Evolutionary conservation across 2,888 invertebrate genomes (phyloP).

Genomic region (Eristalis intricaria): DNA sequence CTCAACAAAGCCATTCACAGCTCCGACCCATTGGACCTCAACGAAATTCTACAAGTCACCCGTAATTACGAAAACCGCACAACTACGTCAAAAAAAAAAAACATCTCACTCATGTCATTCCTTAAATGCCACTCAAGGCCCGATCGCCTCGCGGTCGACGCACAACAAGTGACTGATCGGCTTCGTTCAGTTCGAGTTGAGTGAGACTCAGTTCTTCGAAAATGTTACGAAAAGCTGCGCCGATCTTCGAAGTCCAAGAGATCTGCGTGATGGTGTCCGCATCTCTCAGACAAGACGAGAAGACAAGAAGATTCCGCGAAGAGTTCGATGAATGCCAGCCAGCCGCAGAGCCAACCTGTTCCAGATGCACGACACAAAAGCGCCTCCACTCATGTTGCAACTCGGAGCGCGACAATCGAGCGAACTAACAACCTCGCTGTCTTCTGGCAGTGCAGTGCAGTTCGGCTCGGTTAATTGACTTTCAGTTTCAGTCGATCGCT

Average conservation of each 20-base stretch:
- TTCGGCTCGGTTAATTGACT: constrained; percentile 66
- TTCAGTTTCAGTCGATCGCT: constrained; percentile 70
- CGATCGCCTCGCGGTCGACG: constrained; percentile 26
- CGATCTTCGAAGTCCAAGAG: constrained; percentile 41
- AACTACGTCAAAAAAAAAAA: not conserved
- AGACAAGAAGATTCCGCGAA: constrained; percentile 13
- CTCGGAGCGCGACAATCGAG: constrained; percentile 29
- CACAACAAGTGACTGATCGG: not conserved
- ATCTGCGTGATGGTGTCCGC: not conserved
- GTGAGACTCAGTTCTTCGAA: not conserved
- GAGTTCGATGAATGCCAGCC: constrained; percentile 61
- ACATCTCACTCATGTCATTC: constrained; percentile 4
- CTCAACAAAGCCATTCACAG: not conserved
- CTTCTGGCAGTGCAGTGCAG: constrained; percentile 35
- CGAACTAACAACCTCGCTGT: constrained; percentile 7
- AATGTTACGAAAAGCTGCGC: constrained; percentile 8
- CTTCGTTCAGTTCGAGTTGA: not conserved
- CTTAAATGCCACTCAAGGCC: not conserved
- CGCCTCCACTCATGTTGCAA: constrained; percentile 49
- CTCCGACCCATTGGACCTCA: not conserved
- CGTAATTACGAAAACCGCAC: constrained; percentile 16
- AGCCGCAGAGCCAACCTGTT: constrained; percentile 54
- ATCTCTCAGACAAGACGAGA: not conserved
- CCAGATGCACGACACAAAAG: constrained; percentile 33
- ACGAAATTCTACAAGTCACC: constrained; percentile 32